Evolutionary conservation across 2,113 vertebrate genomes (phyloP).

Genomic region (Pelecanus crispus): DNA sequence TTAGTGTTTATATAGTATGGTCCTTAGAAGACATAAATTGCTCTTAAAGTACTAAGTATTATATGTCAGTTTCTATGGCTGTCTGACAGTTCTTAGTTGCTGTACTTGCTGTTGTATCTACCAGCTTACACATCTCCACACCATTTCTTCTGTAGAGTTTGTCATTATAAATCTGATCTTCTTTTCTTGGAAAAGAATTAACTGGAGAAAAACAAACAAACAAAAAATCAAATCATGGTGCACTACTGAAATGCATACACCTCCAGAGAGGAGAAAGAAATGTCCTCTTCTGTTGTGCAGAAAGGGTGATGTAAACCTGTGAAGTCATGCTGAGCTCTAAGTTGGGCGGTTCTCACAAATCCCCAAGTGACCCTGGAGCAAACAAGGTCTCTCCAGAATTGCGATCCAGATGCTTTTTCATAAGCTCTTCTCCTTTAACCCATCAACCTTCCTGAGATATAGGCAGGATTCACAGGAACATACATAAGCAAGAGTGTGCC

Average conservation of each 20-base stretch:
- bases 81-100: neutral
- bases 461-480: neutral
- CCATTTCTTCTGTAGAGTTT: neutral
- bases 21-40: slow-evolving; percentile 46
- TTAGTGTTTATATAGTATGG: slow-evolving; percentile 34
- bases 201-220: neutral
- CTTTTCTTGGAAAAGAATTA: neutral
- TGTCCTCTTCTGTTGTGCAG: neutral
- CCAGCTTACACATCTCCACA: neutral
- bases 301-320: neutral
- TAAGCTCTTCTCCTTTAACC: neutral
- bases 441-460: neutral
- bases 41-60: neutral
- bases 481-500: neutral
- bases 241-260: neutral
- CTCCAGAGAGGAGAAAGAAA: neutral
- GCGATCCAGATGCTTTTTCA: neutral
- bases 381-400: neutral
- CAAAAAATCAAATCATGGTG: neutral
- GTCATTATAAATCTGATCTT: neutral
- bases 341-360: neutral
- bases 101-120: neutral
- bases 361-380: neutral
- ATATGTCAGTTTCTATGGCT: neutral
- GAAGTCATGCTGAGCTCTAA: neutral